Percentiles rank a stretch among this genome's conserved stretches.
phyloP scores from a whole-genome alignment of 2,888 invertebrate genomes.

The Brenthis hecate region DNA sequence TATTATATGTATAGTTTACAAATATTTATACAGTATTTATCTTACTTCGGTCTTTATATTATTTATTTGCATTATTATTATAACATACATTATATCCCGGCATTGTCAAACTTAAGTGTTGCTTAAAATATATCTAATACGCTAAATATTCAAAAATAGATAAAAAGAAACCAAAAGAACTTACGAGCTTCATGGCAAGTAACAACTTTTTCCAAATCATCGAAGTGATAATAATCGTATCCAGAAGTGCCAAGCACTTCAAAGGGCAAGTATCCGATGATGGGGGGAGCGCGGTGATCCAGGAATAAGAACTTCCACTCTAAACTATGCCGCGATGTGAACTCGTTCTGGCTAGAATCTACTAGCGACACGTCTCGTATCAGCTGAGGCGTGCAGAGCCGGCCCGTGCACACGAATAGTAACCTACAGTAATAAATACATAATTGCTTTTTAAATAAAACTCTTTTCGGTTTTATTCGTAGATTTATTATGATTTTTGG shows the following conservation, averaged over 20 bases:
- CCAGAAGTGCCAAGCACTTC: slow-evolving; percentile 97
- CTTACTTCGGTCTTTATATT: too few relatives aligned
- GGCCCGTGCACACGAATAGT: slow-evolving; percentile 92
- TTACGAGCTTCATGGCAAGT: slow-evolving; percentile 93
- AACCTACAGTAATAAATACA: slow-evolving; percentile 63
- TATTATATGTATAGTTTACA: too few relatives aligned
- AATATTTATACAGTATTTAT: too few relatives aligned
- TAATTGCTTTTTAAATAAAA: not conserved
- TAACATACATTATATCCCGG: too few relatives aligned
- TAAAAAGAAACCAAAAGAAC: slow-evolving; percentile 54
- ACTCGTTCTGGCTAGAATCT: slow-evolving; percentile 90
- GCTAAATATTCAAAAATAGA: not conserved
- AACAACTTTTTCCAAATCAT: slow-evolving; percentile 94
- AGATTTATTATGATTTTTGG: too few relatives aligned
- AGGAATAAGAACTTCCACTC: slow-evolving; percentile 98
- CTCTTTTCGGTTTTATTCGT: too few relatives aligned
- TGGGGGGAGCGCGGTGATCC: slow-evolving; percentile 94
- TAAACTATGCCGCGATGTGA: slow-evolving; percentile 95
- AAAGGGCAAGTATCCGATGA: slow-evolving; percentile 96
- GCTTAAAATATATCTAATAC: not conserved
- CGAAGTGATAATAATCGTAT: slow-evolving; percentile 97
- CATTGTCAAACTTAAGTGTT: not conserved
- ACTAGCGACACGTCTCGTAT: slow-evolving; percentile 92
- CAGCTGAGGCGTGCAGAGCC: slow-evolving; percentile 90
- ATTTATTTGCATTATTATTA: too few relatives aligned